Conservation (phyloP, 37 sponge, comb jelly and placozoan species). For the Cliona cf. orientalis region DNA sequence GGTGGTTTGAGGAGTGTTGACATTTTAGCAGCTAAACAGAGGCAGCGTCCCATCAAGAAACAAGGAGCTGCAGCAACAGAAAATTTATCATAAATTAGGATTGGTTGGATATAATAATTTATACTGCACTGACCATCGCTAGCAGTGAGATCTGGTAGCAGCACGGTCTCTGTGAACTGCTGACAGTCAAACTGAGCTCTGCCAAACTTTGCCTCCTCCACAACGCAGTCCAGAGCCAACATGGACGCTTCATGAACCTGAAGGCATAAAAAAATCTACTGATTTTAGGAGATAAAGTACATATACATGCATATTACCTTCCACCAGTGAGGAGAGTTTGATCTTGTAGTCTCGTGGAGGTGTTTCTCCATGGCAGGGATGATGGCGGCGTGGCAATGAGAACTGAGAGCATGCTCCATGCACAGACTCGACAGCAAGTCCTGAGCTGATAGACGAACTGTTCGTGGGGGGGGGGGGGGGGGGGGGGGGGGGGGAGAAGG, state of each 20-base stretch:
- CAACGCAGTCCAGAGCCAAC: conserved; percentile 30
- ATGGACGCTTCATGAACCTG: conserved; percentile 77
- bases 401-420: neutral
- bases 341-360: conserved; percentile 31
- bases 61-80: conserved; percentile 32
- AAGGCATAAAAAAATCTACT: neutral
- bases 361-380: conserved; percentile 46
- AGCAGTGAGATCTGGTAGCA: conserved; percentile 38
- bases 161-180: conserved; percentile 29
- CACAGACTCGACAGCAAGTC: conserved; percentile 49
- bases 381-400: conserved; percentile 26
- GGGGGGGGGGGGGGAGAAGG: neutral
- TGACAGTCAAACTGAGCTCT: conserved; percentile 37
- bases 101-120: no score
- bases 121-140: conserved; percentile 8
- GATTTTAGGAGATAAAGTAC: neutral
- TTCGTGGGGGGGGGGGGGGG: no score
- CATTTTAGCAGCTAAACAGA: conserved; percentile 75
- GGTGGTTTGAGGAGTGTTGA: conserved; percentile 36
- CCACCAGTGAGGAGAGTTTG: conserved; percentile 30
- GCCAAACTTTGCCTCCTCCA: conserved; percentile 18
- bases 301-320: conserved; percentile 27
- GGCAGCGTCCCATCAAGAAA: conserved; percentile 64
- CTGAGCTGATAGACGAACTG: conserved; percentile 60
- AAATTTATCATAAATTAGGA: neutral